Evolutionary conservation across 2,797 vertebrate species (phyloP), one percentile per base, ranked within the genome.

Genomic region (Leucoraja ocellata): DNA sequence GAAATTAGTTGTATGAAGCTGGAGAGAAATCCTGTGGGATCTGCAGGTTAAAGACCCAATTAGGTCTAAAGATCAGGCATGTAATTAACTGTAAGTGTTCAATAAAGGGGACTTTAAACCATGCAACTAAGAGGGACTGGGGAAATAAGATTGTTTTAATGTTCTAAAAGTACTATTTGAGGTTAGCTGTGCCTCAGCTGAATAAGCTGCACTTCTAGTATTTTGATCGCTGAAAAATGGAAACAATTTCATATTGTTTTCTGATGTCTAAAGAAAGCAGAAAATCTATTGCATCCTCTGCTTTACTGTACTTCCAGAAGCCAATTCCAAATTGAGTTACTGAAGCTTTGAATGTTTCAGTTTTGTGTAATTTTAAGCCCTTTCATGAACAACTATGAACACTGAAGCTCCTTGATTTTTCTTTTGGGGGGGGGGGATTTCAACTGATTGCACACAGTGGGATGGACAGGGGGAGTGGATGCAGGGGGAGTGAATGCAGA

Each of bases 131-230:
- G 61, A 36, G 65, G n/a, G n/a, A 18, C 2, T 88, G 84, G 7
- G 71, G 71, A 74, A 74, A 25, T 5, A 21, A 21, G 23, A 68
- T 68, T 88, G 0, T 16, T 65, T 65, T 88, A 14, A 65, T 63
- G 58, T 88, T 88, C 7, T 36, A 10, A 32, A 88, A 68, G 61
- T 88, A n/a, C 65, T 88, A 88, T 65, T 88, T 65, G 84, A 88
- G 16, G 61, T 88, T 32, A 65, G n/a, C 1, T 21, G 14, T 18
- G 61, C 84, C 65, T 63, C 61, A 18, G 84, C n/a, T 32, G n/a
- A 63, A 68, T 32, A 65, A 88, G 13, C 61, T 32, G n/a, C 36
- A 68, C 63, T 68, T 65, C 68, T 16, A 36, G 9, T n/a, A 63
- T 36, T 36, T 63, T 54, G 4, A 6, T 65, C 13, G 2, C 36